Evolutionary conservation across 2,797 vertebrate genomes (phyloP).

Genomic region (Trematomus bernacchii): DNA sequence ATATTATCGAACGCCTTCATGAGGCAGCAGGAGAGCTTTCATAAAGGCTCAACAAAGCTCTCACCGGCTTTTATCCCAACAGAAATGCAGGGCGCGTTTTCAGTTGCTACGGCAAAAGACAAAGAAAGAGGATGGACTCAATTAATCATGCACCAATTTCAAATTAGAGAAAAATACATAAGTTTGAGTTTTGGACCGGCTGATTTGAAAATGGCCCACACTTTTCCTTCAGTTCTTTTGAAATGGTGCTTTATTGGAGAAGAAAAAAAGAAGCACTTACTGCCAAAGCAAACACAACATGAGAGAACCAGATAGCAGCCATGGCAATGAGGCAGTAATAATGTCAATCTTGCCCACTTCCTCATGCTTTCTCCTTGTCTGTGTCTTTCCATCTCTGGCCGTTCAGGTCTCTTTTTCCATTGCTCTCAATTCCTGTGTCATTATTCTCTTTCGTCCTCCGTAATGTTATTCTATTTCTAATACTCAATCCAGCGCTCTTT

Average conservation of each 20-base stretch:
- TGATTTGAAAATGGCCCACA: slow-evolving; percentile 28
- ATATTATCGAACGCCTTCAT: slow-evolving; percentile 37
- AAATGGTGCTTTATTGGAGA: slow-evolving; percentile 50
- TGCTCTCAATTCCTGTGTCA: background rate
- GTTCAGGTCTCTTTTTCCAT: background rate
- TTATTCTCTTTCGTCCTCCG: background rate
- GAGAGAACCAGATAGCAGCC: slow-evolving; percentile 43
- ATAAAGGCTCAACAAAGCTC: slow-evolving; percentile 53
- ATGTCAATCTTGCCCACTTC: slow-evolving; percentile 38
- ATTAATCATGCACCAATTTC: slow-evolving; percentile 12
- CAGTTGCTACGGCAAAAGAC: background rate
- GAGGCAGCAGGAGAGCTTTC: slow-evolving; percentile 37
- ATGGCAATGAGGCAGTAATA: slow-evolving; percentile 47
- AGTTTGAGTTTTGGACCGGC: slow-evolving; percentile 41
- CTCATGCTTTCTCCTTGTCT: slow-evolving; percentile 24
- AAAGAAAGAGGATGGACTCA: slow-evolving; percentile 14
- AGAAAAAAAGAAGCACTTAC: slow-evolving; percentile 51
- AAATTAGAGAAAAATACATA: slow-evolving; percentile 9
- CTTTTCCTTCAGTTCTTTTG: slow-evolving; percentile 50
- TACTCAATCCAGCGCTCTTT: background rate
- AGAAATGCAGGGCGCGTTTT: slow-evolving; percentile 20
- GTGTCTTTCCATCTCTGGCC: slow-evolving; percentile 1
- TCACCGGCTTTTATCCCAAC: slow-evolving; percentile 56
- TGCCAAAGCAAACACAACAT: slow-evolving; percentile 62
- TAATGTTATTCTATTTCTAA: background rate